These are phyloP conservation scores for Conchocele bisecta DNA, from an alignment of 2,888 invertebrate species.

Conservation along the genomic window DNA sequence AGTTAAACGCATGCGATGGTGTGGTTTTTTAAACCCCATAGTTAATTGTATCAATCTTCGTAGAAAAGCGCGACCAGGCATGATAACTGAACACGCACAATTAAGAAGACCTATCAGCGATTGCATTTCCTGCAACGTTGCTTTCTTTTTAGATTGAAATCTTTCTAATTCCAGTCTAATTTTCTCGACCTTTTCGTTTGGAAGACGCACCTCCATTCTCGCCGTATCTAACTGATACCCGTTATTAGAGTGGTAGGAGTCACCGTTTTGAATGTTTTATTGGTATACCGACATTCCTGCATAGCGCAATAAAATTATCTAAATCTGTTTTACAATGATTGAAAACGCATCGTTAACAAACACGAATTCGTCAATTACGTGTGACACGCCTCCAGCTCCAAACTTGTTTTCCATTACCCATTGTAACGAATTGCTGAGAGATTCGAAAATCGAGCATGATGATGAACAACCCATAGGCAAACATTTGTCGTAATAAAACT, in stretches of 20 bases:
- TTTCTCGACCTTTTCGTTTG: conserved; percentile 13
- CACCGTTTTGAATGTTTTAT: conserved; percentile 5
- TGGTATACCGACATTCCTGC: conserved; percentile 3
- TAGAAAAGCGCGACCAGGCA: conserved; percentile 12
- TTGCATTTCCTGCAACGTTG: conserved; percentile 9
- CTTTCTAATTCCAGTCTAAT: conserved; percentile 1
- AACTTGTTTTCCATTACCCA: conserved; percentile 23
- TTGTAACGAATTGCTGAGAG: conserved; percentile 17
- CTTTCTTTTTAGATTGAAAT: not conserved
- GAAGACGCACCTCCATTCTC: conserved; percentile 5
- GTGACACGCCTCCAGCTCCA: conserved; percentile 7
- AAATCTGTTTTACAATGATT: conserved; percentile 15
- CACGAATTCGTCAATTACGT: conserved; percentile 36
- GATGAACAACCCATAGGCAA: conserved; percentile 30
- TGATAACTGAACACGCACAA: conserved; percentile 15
- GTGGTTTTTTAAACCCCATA: not conserved
- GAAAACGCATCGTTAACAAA: conserved; percentile 21
- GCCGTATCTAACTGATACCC: conserved; percentile 27
- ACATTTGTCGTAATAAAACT: conserved; percentile 26
- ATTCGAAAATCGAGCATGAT: conserved; percentile 34
- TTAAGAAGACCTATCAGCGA: conserved; percentile 29
- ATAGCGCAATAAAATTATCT: conserved; percentile 1
- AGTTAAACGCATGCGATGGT: not conserved
- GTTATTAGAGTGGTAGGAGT: conserved; percentile 2
- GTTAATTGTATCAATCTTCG: conserved; percentile 19